Conservation (phyloP, 2,888 invertebrate species). For the Caenorhabditis japonica region DNA sequence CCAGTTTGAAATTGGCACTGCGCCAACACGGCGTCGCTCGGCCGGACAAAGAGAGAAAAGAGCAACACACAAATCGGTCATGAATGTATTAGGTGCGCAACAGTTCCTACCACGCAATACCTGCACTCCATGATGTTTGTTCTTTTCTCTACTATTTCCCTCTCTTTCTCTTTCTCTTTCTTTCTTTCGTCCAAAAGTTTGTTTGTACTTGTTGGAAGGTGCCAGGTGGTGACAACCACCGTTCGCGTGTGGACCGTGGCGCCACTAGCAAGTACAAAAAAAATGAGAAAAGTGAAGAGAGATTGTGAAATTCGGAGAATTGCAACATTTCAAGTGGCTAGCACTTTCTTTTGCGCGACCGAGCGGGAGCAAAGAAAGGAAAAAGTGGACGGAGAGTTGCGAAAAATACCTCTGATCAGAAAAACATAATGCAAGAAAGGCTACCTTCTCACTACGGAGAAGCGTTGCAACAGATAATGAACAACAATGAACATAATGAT, state of each 20-base stretch:
- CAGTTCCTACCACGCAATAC: conserved; percentile 37
- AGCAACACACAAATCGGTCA: conserved; percentile 26
- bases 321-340: conserved; percentile 52
- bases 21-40: neutral
- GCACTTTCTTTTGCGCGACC: conserved; percentile 34
- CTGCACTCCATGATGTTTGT: conserved; percentile 44
- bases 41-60: conserved; percentile 13
- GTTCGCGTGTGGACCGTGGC: conserved; percentile 44
- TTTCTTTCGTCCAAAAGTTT: conserved; percentile 33
- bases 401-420: too few relatives aligned
- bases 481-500: conserved; percentile 5
- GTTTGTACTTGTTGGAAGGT: conserved; percentile 53
- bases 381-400: conserved; percentile 2
- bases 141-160: conserved; percentile 14
- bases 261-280: conserved; percentile 34
- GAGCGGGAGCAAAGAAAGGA: neutral
- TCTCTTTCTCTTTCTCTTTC: conserved; percentile 31
- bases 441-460: too few relatives aligned
- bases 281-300: conserved; percentile 14
- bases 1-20: neutral
- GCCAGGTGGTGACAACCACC: conserved; percentile 51
- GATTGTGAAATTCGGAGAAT: conserved; percentile 41
- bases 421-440: too few relatives aligned
- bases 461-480: too few relatives aligned
- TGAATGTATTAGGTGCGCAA: conserved; percentile 15